Conservation (phyloP, 2,888 invertebrate genomes). For the Acanthoscelides obtectus region DNA sequence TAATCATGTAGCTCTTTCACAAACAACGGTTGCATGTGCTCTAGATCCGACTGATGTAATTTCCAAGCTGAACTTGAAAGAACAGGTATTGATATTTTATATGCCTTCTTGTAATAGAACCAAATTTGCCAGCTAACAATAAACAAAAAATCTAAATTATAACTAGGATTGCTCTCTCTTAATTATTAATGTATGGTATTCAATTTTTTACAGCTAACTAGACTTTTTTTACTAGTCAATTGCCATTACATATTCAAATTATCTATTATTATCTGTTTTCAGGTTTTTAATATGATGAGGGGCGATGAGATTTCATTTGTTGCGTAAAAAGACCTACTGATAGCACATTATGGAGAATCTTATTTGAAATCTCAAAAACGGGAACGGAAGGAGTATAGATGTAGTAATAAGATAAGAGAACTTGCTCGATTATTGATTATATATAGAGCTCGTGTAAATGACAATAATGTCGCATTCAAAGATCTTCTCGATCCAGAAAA, state of each 20-base stretch:
- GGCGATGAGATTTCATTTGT: conserved; percentile 15
- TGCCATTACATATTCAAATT: background rate
- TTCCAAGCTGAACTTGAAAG: conserved; percentile 12
- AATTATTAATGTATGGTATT: no score
- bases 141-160: no score
- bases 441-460: conserved; percentile 9
- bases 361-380: conserved; percentile 16
- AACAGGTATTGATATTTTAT: no score
- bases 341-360: conserved; percentile 14
- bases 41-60: conserved; percentile 13
- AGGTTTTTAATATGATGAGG: conserved; percentile 16
- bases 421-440: conserved; percentile 10
- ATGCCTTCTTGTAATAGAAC: no score
- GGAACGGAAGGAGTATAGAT: conserved; percentile 12
- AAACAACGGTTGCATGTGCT: conserved; percentile 15
- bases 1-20: conserved; percentile 9
- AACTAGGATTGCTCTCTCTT: no score
- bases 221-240: background rate
- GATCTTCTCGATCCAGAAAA: conserved; percentile 5
- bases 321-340: conserved; percentile 17
- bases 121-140: no score
- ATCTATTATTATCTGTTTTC: no score
- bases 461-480: conserved; percentile 4
- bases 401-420: conserved; percentile 16
- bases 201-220: no score